Evolutionary conservation across 2,888 invertebrate genomes (phyloP).

Genomic region (Chrysolina americana): DNA sequence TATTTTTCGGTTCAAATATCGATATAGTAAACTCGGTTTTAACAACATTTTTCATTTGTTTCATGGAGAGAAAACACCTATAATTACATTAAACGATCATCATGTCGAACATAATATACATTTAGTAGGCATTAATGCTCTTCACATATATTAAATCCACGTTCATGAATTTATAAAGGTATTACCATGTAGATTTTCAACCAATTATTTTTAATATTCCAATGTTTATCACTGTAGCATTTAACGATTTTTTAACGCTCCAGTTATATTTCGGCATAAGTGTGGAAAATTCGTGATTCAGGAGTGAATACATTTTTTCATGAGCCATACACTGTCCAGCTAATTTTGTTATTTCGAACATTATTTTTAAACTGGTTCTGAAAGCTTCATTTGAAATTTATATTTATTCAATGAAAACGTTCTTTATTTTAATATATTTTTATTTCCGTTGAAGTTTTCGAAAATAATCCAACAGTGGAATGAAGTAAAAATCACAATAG

Average conservation of each 20-base stretch:
- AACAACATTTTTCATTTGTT: too few relatives aligned
- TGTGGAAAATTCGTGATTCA: neutral
- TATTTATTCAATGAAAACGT: too few relatives aligned
- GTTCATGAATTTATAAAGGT: neutral
- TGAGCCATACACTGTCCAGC: neutral
- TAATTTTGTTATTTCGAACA: too few relatives aligned
- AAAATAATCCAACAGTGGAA: too few relatives aligned
- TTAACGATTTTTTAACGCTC: neutral
- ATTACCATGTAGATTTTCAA: slow-evolving; percentile 7
- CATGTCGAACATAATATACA: neutral
- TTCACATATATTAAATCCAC: neutral
- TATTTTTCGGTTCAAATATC: too few relatives aligned
- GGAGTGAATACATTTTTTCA: neutral
- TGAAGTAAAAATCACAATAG: too few relatives aligned
- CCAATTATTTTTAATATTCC: neutral
- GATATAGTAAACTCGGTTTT: too few relatives aligned
- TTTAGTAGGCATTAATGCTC: neutral
- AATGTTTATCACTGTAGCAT: neutral
- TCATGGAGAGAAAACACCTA: neutral
- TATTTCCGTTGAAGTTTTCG: too few relatives aligned
- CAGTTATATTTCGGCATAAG: neutral
- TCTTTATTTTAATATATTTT: too few relatives aligned
- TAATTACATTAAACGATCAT: neutral
- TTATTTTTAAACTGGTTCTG: too few relatives aligned
- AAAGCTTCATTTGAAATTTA: too few relatives aligned